Evolutionary conservation across 2,888 invertebrate genomes (phyloP).

Genomic region (Limnephilus lunatus): DNA sequence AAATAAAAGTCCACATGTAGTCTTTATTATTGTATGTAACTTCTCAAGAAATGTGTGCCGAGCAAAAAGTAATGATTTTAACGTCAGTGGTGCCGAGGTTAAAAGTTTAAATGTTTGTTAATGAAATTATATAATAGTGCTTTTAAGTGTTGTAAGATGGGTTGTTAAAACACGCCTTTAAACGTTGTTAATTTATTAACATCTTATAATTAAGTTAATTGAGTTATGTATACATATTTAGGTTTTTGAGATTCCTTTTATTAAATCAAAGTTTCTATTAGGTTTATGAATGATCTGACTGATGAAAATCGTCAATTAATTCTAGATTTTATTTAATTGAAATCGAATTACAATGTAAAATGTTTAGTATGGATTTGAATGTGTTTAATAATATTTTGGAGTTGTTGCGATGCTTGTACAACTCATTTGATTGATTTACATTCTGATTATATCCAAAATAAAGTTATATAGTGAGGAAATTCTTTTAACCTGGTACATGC

Average conservation of each 20-base stretch:
- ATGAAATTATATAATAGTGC: slow-evolving; percentile 27
- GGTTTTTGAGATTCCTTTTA: slow-evolving; percentile 30
- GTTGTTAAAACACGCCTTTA: background rate
- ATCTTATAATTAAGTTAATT: slow-evolving; percentile 31
- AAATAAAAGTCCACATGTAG: background rate
- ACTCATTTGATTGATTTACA: background rate
- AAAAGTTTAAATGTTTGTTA: slow-evolving; percentile 32
- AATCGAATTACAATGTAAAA: background rate
- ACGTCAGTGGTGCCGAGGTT: background rate
- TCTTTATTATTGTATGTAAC: background rate
- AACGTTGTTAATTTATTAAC: slow-evolving; percentile 17
- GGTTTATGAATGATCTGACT: slow-evolving; percentile 49
- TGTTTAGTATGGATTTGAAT: background rate
- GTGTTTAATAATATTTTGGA: background rate
- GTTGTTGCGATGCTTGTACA: background rate
- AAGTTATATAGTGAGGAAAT: background rate
- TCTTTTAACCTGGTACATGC: background rate
- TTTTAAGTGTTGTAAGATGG: slow-evolving; percentile 15
- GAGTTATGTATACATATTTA: slow-evolving; percentile 3
- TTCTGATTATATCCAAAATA: background rate
- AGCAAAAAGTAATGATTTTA: background rate
- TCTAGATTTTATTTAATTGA: slow-evolving; percentile 54
- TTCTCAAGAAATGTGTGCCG: background rate
- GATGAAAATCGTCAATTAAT: slow-evolving; percentile 57
- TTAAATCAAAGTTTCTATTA: background rate